Evolutionary conservation across 2,113 vertebrate species (phyloP).

Genomic region (Mesoclemmys tuberculata): DNA sequence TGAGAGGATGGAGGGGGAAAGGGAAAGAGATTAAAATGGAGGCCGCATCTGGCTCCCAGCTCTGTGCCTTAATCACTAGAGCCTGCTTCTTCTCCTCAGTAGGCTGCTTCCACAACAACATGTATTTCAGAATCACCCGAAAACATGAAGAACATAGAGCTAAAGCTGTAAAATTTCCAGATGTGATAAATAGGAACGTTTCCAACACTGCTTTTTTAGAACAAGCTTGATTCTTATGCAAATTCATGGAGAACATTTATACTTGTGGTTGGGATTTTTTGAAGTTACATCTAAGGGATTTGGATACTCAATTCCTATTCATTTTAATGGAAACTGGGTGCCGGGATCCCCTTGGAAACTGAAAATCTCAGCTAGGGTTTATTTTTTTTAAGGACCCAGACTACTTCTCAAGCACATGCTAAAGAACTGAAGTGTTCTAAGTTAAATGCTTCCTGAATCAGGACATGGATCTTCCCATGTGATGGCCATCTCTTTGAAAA

Average conservation of each 20-base stretch:
- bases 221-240: neutral
- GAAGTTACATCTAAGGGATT: neutral
- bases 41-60: neutral
- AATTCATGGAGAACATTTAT: neutral
- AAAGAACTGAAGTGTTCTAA: neutral
- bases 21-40: neutral
- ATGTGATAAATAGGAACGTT: neutral
- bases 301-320: too few relatives aligned
- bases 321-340: neutral
- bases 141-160: neutral
- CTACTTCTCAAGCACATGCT: neutral
- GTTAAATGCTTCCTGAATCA: neutral
- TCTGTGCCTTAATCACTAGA: neutral
- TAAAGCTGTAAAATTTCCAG: neutral
- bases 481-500: neutral
- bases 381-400: neutral
- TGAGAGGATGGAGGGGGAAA: neutral
- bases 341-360: neutral
- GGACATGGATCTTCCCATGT: neutral
- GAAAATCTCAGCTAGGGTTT: neutral
- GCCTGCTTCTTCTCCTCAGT: neutral
- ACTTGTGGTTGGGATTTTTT: neutral
- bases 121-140: neutral
- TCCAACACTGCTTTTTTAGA: neutral
- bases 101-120: neutral